phyloP scores from a whole-genome alignment of 2,888 invertebrate species.

The Mechanitis mazaeus region DNA sequence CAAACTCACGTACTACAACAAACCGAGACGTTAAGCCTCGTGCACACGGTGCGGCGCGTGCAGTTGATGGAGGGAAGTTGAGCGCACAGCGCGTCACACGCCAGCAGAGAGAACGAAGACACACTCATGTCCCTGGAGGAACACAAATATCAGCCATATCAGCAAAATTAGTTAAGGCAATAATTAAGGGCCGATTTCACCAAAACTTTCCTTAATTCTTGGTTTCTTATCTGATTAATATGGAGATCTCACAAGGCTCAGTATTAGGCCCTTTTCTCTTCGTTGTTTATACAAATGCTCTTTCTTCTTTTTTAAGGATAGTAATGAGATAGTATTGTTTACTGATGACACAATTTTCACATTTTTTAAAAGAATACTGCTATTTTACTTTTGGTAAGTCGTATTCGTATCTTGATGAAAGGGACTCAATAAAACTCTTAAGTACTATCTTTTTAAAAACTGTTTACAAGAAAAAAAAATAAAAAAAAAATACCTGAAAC shows the following conservation, averaged over 20 bases:
- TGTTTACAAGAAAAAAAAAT: conserved; percentile 4
- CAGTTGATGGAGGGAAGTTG: conserved; percentile 54
- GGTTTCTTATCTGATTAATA: no score
- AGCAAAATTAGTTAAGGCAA: neutral
- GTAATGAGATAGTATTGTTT: no score
- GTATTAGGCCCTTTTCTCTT: no score
- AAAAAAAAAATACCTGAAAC: conserved; percentile 53
- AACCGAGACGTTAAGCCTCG: conserved; percentile 53
- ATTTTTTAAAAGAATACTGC: no score
- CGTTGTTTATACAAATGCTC: no score
- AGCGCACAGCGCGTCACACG: conserved; percentile 58
- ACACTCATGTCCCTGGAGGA: conserved; percentile 60
- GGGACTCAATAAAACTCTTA: no score
- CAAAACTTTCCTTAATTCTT: neutral
- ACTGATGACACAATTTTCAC: no score
- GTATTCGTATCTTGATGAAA: no score
- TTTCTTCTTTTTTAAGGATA: no score
- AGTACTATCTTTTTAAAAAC: neutral
- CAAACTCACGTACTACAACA: conserved; percentile 72
- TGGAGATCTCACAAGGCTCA: no score
- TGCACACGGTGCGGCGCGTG: conserved; percentile 56
- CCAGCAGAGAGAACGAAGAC: conserved; percentile 54
- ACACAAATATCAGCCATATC: neutral
- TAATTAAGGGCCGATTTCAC: neutral
- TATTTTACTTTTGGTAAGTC: no score